Conservation (phyloP, 2,797 vertebrate species). For the Falco peregrinus region DNA sequence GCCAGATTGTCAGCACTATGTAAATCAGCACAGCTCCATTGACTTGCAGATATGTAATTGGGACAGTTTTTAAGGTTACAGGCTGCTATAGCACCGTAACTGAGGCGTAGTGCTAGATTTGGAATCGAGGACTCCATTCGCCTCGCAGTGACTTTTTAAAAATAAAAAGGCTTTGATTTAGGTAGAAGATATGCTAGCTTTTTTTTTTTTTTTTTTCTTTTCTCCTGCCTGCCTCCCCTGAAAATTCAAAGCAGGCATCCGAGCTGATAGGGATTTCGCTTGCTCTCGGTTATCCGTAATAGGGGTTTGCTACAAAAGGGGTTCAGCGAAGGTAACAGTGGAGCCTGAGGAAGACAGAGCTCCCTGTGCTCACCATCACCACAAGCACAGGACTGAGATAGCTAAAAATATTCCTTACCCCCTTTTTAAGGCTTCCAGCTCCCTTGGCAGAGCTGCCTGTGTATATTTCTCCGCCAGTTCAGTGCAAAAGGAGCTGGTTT, state of each 20-base stretch:
- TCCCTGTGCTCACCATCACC: not conserved
- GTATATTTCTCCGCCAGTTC: not conserved
- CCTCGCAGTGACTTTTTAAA: not conserved
- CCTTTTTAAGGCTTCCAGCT: not conserved
- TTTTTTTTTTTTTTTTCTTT: not conserved
- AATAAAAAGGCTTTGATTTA: slow-evolving; percentile 26
- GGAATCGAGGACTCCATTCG: not conserved
- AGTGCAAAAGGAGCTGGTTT: not conserved
- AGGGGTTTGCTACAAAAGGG: not conserved
- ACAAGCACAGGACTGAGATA: not conserved
- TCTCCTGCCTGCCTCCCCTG: not conserved
- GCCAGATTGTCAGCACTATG: slow-evolving; percentile 45
- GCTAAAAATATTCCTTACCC: not conserved
- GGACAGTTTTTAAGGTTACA: slow-evolving; percentile 56
- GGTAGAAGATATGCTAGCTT: not conserved
- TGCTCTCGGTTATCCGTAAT: not conserved
- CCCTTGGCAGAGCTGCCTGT: not conserved
- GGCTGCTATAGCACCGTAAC: not conserved
- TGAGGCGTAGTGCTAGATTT: not conserved
- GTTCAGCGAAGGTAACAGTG: not conserved
- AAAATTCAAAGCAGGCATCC: not conserved
- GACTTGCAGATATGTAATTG: slow-evolving; percentile 39
- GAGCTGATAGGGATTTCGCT: not conserved
- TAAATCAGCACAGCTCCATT: slow-evolving; percentile 42
- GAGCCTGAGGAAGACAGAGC: not conserved